A percentile compares a stretch with the other conserved stretches of the same genome.
phyloP scores from a whole-genome alignment of 2,113 vertebrate genomes.

The Labrus mixtus region DNA sequence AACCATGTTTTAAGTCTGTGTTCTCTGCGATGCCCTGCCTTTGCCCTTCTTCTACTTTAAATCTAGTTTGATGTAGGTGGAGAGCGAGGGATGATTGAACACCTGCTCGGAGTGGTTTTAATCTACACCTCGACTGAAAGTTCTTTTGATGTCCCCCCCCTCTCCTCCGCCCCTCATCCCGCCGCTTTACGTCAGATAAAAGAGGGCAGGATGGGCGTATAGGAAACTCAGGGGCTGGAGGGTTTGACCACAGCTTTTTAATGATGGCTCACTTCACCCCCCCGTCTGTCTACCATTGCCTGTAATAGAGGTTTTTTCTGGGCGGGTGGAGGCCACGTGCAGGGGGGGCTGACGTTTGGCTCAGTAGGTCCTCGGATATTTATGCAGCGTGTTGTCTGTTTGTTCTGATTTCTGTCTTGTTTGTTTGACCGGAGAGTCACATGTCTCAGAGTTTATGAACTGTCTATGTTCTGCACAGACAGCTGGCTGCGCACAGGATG shows the following conservation, averaged over 20 bases:
- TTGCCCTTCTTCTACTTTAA: not conserved
- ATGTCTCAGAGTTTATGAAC: constrained; percentile 14
- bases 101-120: not conserved
- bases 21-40: not conserved
- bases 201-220: not conserved
- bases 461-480: not conserved
- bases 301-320: not conserved
- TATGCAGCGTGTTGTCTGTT: constrained; percentile 7
- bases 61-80: not conserved
- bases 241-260: constrained; percentile 4
- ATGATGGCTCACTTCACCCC: not conserved
- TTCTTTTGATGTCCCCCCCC: not conserved
- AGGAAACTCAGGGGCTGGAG: not conserved
- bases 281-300: not conserved
- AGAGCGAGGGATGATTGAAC: not conserved
- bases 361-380: not conserved
- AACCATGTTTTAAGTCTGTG: not conserved
- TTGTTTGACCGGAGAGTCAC: constrained; percentile 28
- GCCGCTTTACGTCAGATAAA: not conserved
- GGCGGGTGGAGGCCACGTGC: not conserved
- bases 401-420: constrained; percentile 8
- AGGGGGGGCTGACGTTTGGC: not conserved
- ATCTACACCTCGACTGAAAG: constrained; percentile 20
- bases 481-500: constrained; percentile 12
- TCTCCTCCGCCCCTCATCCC: not conserved